These are phyloP conservation scores for Adrianichthys oophorus DNA, from an alignment of 2,797 vertebrate species.

Conservation along the genomic window DNA sequence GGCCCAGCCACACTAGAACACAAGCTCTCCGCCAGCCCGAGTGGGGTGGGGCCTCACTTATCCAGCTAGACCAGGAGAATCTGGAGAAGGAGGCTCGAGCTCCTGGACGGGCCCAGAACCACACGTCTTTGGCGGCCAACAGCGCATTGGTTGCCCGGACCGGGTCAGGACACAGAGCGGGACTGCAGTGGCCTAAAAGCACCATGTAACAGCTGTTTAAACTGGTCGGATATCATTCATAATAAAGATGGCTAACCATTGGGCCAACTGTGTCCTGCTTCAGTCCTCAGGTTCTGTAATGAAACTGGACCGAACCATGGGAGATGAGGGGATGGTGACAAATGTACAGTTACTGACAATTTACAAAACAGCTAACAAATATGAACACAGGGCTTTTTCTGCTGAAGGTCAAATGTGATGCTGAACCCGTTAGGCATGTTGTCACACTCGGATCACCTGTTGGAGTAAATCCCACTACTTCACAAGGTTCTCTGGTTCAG, in stretches of 20 bases:
- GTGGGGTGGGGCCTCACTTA: conserved; percentile 10
- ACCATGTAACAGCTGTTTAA: conserved; percentile 73
- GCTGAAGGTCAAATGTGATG: too few species aligned
- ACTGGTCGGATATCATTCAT: conserved; percentile 72
- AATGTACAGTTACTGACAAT: too few species aligned
- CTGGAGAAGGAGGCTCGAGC: conserved; percentile 10
- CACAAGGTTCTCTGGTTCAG: too few species aligned
- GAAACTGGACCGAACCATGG: not conserved
- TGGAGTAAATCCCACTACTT: too few species aligned
- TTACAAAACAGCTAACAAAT: too few species aligned
- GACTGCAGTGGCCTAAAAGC: conserved; percentile 50
- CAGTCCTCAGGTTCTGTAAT: conserved; percentile 4
- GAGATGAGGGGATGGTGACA: too few species aligned
- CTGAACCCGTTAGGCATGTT: too few species aligned
- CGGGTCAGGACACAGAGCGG: conserved; percentile 48
- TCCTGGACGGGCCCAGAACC: conserved; percentile 32
- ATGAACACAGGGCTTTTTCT: too few species aligned
- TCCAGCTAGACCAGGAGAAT: conserved; percentile 6
- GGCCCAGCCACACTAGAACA: not conserved
- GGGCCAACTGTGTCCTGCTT: conserved; percentile 63
- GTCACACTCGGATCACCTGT: too few species aligned
- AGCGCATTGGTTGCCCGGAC: conserved; percentile 42
- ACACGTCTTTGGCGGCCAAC: conserved; percentile 49
- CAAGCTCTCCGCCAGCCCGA: not conserved
- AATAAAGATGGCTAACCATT: conserved; percentile 77